These are phyloP conservation scores for Laupala kohalensis DNA, from an alignment of 1,140 invertebrate species.

Conservation along the genomic window DNA sequence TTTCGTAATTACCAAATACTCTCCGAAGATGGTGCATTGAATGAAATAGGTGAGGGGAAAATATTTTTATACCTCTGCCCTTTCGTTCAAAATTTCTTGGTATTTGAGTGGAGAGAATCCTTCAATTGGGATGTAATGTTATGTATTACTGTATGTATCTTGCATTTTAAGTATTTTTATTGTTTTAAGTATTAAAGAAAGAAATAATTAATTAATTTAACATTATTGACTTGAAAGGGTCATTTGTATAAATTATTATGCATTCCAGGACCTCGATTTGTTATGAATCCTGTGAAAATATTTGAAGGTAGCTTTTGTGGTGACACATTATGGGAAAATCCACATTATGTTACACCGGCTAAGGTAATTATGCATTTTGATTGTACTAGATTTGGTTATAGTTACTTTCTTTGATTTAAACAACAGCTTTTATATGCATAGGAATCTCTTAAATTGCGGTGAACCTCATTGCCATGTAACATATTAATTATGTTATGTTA, in stretches of 20 bases:
- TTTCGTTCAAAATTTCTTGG: too few species aligned
- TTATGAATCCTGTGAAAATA: conserved; percentile 85
- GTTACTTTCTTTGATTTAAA: background rate
- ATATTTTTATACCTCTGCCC: too few species aligned
- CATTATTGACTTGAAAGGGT: too few species aligned
- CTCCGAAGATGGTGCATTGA: conserved; percentile 85
- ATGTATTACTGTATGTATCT: too few species aligned
- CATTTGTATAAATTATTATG: conserved; percentile 1
- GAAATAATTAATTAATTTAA: background rate
- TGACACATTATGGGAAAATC: conserved; percentile 84
- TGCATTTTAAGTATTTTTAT: too few species aligned
- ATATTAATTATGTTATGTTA: too few species aligned
- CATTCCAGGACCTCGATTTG: conserved; percentile 72
- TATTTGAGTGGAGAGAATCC: too few species aligned
- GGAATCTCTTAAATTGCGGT: background rate
- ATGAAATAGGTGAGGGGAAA: conserved; percentile 81
- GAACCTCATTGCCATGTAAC: too few species aligned
- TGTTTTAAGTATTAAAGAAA: too few species aligned
- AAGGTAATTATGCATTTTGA: conserved; percentile 35
- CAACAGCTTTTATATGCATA: background rate
- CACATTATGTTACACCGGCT: conserved; percentile 80
- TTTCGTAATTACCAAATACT: conserved; percentile 97
- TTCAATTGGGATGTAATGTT: too few species aligned
- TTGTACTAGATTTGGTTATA: background rate
- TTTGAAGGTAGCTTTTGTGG: conserved; percentile 94